Conservation (phyloP, 1,140 invertebrate genomes). For the Galendromus occidentalis region DNA sequence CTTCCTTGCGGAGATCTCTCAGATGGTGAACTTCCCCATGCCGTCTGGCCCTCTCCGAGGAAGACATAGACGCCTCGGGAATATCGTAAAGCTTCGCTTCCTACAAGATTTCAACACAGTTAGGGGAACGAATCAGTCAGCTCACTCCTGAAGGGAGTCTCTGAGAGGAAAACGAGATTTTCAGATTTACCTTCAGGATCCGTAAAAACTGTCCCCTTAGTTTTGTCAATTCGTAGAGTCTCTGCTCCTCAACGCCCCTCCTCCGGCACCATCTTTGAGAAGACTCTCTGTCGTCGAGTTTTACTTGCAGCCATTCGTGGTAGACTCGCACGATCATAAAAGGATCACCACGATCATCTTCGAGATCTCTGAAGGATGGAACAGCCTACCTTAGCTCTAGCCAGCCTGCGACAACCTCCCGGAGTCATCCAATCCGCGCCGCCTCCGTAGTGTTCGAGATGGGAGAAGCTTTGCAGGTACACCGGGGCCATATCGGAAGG, state of each 20-base stretch:
- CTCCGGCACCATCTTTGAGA: slow-evolving; percentile 63
- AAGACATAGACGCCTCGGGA: background rate
- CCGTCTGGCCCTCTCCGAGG: slow-evolving; percentile 47
- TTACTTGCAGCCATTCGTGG: slow-evolving; percentile 66
- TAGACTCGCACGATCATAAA: slow-evolving; percentile 74
- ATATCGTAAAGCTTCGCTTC: slow-evolving; percentile 14
- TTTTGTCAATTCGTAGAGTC: slow-evolving; percentile 90
- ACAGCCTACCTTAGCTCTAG: no score
- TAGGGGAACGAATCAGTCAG: slow-evolving; percentile 28
- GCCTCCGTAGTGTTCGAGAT: no score
- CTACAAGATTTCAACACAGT: slow-evolving; percentile 30
- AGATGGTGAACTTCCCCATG: slow-evolving; percentile 71
- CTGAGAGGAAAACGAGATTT: slow-evolving; percentile 29
- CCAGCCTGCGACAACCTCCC: no score
- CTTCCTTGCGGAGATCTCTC: slow-evolving; percentile 49
- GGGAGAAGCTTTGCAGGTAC: no score
- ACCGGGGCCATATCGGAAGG: no score
- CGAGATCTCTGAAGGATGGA: slow-evolving; percentile 47
- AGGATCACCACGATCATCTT: slow-evolving; percentile 86
- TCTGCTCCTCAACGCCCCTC: slow-evolving; percentile 76
- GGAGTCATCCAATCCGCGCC: no score
- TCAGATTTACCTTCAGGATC: slow-evolving; percentile 42
- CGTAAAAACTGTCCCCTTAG: slow-evolving; percentile 69
- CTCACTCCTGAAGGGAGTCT: slow-evolving; percentile 41
- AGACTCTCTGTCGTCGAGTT: slow-evolving; percentile 29